These are phyloP conservation scores for Laticauda colubrina DNA, from an alignment of 2,113 vertebrate genomes.

Conservation along the genomic window DNA sequence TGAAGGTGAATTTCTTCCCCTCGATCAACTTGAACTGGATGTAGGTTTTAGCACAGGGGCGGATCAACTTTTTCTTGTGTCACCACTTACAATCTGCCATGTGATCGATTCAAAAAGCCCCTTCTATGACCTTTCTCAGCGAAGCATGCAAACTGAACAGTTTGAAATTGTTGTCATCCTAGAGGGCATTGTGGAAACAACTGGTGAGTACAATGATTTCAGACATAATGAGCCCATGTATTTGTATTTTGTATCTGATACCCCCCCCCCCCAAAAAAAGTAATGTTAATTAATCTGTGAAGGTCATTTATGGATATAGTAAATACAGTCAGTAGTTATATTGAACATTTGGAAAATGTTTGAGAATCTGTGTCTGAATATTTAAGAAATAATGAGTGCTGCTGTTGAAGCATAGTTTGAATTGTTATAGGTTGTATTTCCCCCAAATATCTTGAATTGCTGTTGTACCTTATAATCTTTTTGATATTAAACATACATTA, in stretches of 20 bases:
- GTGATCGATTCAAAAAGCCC: conserved; percentile 98
- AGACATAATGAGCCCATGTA: accelerated
- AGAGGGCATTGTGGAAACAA: conserved; percentile 98
- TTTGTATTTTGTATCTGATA: background rate
- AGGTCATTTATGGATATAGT: accelerated
- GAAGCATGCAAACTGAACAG: conserved; percentile 97
- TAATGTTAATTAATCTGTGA: background rate
- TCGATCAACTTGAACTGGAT: conserved; percentile 98
- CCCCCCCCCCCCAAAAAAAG: background rate
- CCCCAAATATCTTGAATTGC: background rate
- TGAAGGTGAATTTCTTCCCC: conserved; percentile 96
- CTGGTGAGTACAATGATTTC: conserved; percentile 79
- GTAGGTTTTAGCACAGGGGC: conserved; percentile 98
- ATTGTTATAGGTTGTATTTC: background rate
- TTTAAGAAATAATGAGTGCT: background rate
- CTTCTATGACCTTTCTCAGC: conserved; percentile 97
- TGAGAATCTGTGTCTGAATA: accelerated
- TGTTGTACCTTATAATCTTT: background rate
- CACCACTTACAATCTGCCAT: conserved; percentile 98
- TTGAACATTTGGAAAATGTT: background rate
- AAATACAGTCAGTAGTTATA: accelerated
- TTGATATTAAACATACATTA: background rate
- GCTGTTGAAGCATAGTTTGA: background rate
- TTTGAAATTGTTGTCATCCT: conserved; percentile 99
- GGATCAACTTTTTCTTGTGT: conserved; percentile 98